Percentiles rank a stretch among this genome's conserved stretches.
These are phyloP conservation scores for Diplazon laetatorius DNA, from an alignment of 2,888 invertebrate genomes.

Conservation along the genomic window DNA sequence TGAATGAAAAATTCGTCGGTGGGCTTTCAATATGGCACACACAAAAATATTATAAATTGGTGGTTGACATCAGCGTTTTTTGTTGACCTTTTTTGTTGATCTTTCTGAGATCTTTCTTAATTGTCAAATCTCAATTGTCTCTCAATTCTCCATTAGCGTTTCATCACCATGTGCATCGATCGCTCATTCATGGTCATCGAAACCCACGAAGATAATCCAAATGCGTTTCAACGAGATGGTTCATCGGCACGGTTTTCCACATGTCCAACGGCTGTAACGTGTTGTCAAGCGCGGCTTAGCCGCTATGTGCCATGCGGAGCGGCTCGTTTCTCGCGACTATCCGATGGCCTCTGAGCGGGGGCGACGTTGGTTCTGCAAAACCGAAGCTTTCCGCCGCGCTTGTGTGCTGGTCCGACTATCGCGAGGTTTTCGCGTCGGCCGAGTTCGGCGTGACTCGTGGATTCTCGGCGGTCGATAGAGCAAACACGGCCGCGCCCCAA, in stretches of 20 bases:
- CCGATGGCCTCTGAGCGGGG: slow-evolving; percentile 14
- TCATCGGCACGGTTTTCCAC: neutral
- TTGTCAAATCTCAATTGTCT: too few species aligned
- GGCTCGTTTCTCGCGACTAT: slow-evolving; percentile 33
- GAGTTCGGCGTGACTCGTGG: slow-evolving; percentile 78
- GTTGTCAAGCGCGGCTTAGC: neutral
- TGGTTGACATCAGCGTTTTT: too few species aligned
- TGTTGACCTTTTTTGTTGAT: too few species aligned
- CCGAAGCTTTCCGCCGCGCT: slow-evolving; percentile 37
- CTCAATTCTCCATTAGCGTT: too few species aligned
- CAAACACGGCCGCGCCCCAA: slow-evolving; percentile 83
- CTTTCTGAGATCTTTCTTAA: too few species aligned
- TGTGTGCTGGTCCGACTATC: slow-evolving; percentile 51
- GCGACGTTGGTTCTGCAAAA: slow-evolving; percentile 23
- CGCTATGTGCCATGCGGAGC: slow-evolving; percentile 20
- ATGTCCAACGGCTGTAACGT: neutral
- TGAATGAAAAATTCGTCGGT: too few species aligned
- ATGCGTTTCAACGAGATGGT: too few species aligned
- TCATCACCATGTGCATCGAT: too few species aligned
- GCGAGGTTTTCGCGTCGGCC: slow-evolving; percentile 73
- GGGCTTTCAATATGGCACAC: too few species aligned
- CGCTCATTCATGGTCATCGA: too few species aligned
- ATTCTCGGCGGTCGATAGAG: slow-evolving; percentile 82
- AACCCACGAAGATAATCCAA: too few species aligned
- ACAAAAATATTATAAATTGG: too few species aligned